Evolutionary conservation across 2,113 vertebrate genomes (phyloP), one percentile per base, ranked within the genome.

Genomic region (Gambusia holbrooki): DNA sequence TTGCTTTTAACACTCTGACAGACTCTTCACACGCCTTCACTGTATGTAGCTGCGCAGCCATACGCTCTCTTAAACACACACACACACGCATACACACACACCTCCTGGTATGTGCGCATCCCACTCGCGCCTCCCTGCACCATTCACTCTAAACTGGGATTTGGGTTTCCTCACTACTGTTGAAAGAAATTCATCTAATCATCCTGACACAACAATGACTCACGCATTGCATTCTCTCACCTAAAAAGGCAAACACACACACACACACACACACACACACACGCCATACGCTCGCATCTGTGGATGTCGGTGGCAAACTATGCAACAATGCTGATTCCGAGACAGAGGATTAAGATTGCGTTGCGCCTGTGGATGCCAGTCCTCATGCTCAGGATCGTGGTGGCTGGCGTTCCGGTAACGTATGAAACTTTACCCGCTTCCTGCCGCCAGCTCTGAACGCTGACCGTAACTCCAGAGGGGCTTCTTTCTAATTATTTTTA

Each of bases 311-410:
- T 62, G 45, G 68, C 22, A 22, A 79, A 69, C 70, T 40, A 84
- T 92, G 84, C 80, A 66, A 90, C 95, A 89, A 98, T 99, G 96
- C 94, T 85, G 94, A 95, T 95, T 69, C 96, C 96, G 74, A 95
- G 97, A 92, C 96, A 96, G 93, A 97, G 94, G 88, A 97, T 97
- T 91, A 98, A 96, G 95, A 97, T 98, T 87, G 96, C 96, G 73
- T 89, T 98, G 94, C 93, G 94, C 37, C 95, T 99, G 91, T 99
- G 97, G 97, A 96, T 97, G 76, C 97, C 97, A 0, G 94, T 98
- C 83, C 95, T 99, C 92, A 95, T 98, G 94, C 94, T 99, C 83
- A 95, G 97, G 95, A 98, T 99, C 89, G 97, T 99, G 84, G 95
- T 95, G 88, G 97, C 96, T 80, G 84, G 85, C 4, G 48, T 80